Evolutionary conservation across 2,888 invertebrate species (phyloP).

Genomic region (Nephrotoma appendiculata): DNA sequence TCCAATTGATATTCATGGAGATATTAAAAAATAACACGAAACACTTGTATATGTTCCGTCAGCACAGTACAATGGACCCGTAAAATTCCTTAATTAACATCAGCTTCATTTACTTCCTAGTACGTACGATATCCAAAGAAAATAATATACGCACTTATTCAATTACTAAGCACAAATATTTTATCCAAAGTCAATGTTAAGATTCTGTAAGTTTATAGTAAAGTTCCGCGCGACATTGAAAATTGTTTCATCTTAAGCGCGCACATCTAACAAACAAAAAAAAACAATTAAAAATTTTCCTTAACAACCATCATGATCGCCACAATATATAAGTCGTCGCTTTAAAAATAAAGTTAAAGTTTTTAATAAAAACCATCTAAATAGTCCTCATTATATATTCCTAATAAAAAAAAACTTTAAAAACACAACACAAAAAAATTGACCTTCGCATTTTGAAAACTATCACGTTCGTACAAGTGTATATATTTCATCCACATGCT

Average conservation of each 20-base stretch:
- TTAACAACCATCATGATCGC: neutral
- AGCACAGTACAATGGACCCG: neutral
- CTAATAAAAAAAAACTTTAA: neutral
- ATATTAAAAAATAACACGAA: neutral
- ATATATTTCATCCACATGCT: neutral
- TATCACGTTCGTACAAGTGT: neutral
- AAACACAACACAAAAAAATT: neutral
- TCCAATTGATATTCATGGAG: neutral
- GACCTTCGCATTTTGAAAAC: slow-evolving; percentile 2
- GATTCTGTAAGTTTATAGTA: neutral
- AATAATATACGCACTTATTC: neutral
- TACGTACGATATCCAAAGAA: neutral
- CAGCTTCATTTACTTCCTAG: neutral
- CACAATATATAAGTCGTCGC: neutral
- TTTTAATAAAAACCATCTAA: neutral
- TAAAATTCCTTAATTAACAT: neutral
- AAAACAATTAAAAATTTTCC: neutral
- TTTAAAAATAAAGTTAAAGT: neutral
- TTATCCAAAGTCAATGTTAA: neutral
- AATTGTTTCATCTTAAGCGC: neutral
- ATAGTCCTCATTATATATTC: slow-evolving; percentile 2
- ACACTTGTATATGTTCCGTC: too few species aligned
- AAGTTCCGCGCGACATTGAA: neutral
- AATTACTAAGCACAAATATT: neutral
- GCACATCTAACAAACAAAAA: neutral